phyloP scores from a whole-genome alignment of 2,888 invertebrate species.

The Coleophora deauratella region DNA sequence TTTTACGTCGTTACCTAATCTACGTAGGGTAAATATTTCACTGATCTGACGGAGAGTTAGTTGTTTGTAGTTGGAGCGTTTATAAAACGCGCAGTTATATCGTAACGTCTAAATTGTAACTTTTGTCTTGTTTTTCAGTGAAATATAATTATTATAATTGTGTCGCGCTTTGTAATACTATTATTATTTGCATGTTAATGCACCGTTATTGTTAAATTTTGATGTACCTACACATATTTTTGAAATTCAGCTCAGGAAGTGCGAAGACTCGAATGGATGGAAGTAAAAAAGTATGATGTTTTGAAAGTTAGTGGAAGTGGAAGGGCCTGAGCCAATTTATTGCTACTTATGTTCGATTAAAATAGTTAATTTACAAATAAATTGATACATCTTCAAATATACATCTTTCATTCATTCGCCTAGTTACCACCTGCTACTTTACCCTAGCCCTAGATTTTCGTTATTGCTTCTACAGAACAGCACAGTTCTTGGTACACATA shows the following conservation, averaged over 20 bases:
- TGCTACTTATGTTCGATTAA: conserved; percentile 48
- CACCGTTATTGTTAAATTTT: conserved; percentile 56
- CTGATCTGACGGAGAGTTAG: conserved; percentile 14
- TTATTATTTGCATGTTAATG: conserved; percentile 54
- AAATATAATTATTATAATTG: conserved; percentile 17
- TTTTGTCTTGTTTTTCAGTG: conserved; percentile 21
- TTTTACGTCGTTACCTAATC: conserved; percentile 31
- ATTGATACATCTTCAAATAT: conserved; percentile 5
- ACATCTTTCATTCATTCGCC: conserved; percentile 3
- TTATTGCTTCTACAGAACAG: too few relatives aligned
- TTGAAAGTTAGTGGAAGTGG: conserved; percentile 30
- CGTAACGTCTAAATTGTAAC: conserved; percentile 12
- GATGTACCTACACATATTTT: conserved; percentile 51
- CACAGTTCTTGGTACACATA: too few relatives aligned
- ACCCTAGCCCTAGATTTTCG: conserved; percentile 2
- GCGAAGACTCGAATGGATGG: conserved; percentile 36
- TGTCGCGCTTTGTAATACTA: conserved; percentile 42
- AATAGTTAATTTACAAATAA: conserved; percentile 55
- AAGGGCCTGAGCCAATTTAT: conserved; percentile 53
- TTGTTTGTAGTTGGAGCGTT: conserved; percentile 15
- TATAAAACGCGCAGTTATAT: conserved; percentile 27
- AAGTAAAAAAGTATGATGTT: conserved; percentile 26
- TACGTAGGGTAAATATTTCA: conserved; percentile 28
- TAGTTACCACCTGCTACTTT: too few relatives aligned
- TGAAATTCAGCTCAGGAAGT: conserved; percentile 44